Evolutionary conservation across 2,797 vertebrate species (phyloP).

Genomic region (Enteromius argenteus): DNA sequence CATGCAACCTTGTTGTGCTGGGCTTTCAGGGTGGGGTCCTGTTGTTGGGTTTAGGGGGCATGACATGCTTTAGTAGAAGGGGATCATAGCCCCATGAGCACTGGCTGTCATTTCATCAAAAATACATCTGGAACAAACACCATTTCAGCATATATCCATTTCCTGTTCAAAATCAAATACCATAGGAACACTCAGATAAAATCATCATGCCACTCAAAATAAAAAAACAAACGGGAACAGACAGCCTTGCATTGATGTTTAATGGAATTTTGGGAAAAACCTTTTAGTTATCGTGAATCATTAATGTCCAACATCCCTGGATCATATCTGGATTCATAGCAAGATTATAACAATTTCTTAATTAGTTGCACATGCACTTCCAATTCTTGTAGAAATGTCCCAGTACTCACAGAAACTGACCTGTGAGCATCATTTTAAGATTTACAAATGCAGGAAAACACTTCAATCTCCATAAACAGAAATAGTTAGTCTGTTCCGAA

Average conservation of each 20-base stretch:
- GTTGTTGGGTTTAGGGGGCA: slow-evolving; percentile 16
- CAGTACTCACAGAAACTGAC: slow-evolving; percentile 69
- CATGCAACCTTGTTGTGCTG: slow-evolving; percentile 2
- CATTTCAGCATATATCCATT: slow-evolving; percentile 65
- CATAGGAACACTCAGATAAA: slow-evolving; percentile 50
- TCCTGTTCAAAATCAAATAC: slow-evolving; percentile 68
- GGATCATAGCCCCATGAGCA: slow-evolving; percentile 42
- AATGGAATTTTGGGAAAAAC: slow-evolving; percentile 81
- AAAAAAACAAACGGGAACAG: slow-evolving; percentile 80
- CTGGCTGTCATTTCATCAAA: slow-evolving; percentile 64
- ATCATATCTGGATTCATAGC: slow-evolving; percentile 70
- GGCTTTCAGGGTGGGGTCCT: slow-evolving; percentile 14
- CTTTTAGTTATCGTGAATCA: slow-evolving; percentile 72
- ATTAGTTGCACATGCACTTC: slow-evolving; percentile 83
- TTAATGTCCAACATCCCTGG: slow-evolving; percentile 75
- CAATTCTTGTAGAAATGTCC: slow-evolving; percentile 73
- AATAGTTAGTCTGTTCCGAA: slow-evolving; percentile 67
- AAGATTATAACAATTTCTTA: slow-evolving; percentile 73
- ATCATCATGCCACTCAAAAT: slow-evolving; percentile 64
- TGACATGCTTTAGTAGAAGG: slow-evolving; percentile 61
- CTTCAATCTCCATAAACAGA: slow-evolving; percentile 65
- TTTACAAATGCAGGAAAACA: slow-evolving; percentile 63
- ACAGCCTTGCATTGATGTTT: slow-evolving; percentile 83
- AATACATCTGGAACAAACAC: slow-evolving; percentile 73
- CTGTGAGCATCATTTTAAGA: slow-evolving; percentile 63